Conservation (phyloP, 2,888 invertebrate genomes). For the Nasonia oneida region DNA sequence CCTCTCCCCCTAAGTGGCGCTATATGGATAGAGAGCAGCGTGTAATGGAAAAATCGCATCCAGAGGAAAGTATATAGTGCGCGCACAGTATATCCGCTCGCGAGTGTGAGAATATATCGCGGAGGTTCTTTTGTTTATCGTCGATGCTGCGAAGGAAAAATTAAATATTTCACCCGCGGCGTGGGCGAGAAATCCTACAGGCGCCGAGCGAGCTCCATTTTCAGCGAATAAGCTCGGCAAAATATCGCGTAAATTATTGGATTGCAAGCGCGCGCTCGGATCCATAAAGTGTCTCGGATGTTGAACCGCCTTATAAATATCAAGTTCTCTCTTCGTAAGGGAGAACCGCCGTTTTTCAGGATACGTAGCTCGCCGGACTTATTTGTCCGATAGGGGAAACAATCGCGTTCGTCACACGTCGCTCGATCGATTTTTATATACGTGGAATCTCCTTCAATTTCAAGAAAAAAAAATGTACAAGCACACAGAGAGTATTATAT, state of each 20-base stretch:
- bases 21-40: not conserved
- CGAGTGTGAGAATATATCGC: not conserved
- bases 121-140: not conserved
- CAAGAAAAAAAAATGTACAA: not conserved
- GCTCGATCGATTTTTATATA: too few relatives aligned
- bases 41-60: slow-evolving; percentile 9
- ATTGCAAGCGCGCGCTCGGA: not conserved
- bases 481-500: not conserved
- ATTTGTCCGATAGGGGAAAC: not conserved
- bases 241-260: slow-evolving; percentile 17
- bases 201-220: not conserved
- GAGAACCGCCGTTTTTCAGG: not conserved
- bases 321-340: not conserved
- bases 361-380: not conserved
- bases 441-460: too few relatives aligned
- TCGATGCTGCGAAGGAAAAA: not conserved
- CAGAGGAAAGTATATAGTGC: not conserved
- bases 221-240: not conserved
- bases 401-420: not conserved
- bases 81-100: not conserved
- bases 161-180: not conserved
- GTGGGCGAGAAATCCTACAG: not conserved
- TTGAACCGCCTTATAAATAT: slow-evolving; percentile 5
- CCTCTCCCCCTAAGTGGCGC: not conserved
- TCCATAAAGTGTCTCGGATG: slow-evolving; percentile 12